phyloP scores from a whole-genome alignment of 2,113 vertebrate genomes.

The Falcunculus frontatus region DNA sequence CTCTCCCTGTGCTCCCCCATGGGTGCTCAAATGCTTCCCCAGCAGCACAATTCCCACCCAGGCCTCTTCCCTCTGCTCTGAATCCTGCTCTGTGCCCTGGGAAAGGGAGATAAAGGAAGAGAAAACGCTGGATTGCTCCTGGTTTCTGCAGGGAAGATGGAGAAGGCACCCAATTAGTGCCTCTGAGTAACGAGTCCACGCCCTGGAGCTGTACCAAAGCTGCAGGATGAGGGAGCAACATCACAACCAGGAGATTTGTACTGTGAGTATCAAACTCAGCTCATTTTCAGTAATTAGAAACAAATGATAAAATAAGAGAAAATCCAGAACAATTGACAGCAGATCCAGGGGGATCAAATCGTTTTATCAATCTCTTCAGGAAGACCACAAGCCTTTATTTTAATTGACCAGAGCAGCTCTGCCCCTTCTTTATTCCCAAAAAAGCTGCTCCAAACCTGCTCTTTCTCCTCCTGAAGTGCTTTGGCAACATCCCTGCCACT shows the following conservation, averaged over 20 bases:
- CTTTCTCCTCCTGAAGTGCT: background rate
- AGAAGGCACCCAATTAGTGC: rapidly evolving
- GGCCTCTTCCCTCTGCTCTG: background rate
- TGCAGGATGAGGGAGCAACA: background rate
- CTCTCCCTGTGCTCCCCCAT: background rate
- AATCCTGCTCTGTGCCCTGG: background rate
- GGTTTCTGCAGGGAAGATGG: background rate
- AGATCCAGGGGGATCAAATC: rapidly evolving
- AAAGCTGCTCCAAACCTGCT: background rate
- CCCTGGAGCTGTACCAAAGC: background rate
- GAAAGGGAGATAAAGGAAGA: background rate
- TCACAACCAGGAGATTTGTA: background rate
- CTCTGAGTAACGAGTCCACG: background rate
- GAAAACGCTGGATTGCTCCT: background rate
- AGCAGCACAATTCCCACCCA: background rate
- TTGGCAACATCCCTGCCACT: rapidly evolving
- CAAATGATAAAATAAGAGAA: rapidly evolving
- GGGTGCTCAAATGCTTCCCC: background rate
- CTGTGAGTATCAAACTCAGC: rapidly evolving
- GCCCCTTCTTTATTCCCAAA: no score
- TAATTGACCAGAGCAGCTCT: background rate
- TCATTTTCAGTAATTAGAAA: background rate
- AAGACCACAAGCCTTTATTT: background rate
- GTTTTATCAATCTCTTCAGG: background rate
- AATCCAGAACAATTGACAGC: background rate